Conservation (phyloP, 30 jellyfish, hydroid and myxozoan genomes). For the Turritopsis dohrnii region DNA sequence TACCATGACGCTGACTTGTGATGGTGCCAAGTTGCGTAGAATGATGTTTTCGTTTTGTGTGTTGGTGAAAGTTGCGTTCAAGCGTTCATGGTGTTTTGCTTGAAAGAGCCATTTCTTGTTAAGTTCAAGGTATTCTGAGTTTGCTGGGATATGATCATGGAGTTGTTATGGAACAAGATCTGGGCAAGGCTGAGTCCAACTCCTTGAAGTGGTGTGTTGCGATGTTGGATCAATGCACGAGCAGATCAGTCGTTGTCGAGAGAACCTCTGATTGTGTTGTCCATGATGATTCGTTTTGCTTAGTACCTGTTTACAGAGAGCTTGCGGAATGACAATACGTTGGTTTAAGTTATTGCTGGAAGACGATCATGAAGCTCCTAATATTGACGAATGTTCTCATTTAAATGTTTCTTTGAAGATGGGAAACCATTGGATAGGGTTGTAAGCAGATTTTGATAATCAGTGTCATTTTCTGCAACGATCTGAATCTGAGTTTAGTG, state of each 20-base stretch:
- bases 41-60: neutral
- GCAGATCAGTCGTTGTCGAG: neutral
- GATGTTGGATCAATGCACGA: slow-evolving; percentile 1
- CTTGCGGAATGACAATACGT: too few relatives aligned
- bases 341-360: too few relatives aligned
- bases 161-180: neutral
- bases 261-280: neutral
- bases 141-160: neutral
- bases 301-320: neutral
- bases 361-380: too few relatives aligned
- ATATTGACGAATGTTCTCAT: too few relatives aligned
- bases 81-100: neutral
- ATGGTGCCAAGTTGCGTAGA: neutral
- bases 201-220: neutral
- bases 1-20: neutral
- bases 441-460: too few relatives aligned
- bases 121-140: neutral
- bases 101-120: slow-evolving; percentile 11
- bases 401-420: too few relatives aligned
- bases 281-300: slow-evolving; percentile 2
- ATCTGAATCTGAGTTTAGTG: too few relatives aligned
- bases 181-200: slow-evolving; percentile 2
- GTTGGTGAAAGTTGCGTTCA: neutral
- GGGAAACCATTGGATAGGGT: too few relatives aligned
- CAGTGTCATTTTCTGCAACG: too few relatives aligned